Conservation (phyloP, 2,888 invertebrate species). For the Congeria kusceri region DNA sequence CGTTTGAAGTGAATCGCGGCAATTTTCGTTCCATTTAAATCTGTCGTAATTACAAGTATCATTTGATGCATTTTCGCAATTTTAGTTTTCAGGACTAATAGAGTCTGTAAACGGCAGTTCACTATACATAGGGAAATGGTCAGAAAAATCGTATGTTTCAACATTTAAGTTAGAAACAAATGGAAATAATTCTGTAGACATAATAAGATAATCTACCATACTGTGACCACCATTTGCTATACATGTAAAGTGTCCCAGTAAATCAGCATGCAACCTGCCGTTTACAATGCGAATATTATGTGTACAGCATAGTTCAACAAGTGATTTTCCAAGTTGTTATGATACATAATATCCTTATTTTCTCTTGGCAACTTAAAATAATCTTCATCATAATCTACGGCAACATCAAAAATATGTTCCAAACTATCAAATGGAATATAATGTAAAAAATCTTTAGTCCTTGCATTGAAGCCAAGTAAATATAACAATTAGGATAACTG, state of each 20-base stretch:
- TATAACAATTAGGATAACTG: no score
- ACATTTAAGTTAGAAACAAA: slow-evolving; percentile 7
- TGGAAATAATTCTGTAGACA: slow-evolving; percentile 5
- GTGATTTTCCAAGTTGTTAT: slow-evolving; percentile 4
- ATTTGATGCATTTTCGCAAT: no score
- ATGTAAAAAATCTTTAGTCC: slow-evolving; percentile 5
- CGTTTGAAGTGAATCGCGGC: no score
- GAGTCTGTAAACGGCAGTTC: no score
- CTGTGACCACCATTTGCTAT: not conserved
- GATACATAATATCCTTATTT: slow-evolving; percentile 7
- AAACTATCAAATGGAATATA: no score
- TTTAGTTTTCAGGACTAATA: no score
- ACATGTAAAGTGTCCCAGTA: slow-evolving; percentile 6
- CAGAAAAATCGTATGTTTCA: not conserved
- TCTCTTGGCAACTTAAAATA: slow-evolving; percentile 6
- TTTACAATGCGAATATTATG: slow-evolving; percentile 7
- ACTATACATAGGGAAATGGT: no score
- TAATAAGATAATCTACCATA: slow-evolving; percentile 11
- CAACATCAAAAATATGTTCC: no score
- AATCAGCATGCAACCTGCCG: not conserved
- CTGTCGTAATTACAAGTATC: no score
- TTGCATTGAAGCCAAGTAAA: not conserved
- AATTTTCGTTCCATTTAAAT: no score
- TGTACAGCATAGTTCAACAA: slow-evolving; percentile 11
- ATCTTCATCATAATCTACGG: no score